Base-by-base conservation (phyloP, 2,888 invertebrate genomes). In the Amiota mariae region DNA sequence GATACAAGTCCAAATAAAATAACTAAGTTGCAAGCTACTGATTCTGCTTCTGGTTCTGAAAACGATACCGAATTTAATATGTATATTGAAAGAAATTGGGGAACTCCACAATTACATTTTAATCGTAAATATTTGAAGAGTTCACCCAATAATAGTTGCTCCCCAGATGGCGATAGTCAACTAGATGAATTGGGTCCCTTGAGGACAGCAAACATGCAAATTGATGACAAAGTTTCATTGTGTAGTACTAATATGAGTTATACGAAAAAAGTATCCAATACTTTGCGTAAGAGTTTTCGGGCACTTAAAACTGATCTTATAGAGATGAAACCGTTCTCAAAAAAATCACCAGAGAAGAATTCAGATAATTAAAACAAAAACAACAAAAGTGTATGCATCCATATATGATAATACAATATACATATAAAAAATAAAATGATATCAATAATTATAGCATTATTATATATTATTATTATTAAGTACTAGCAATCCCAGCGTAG, bases 31-130 rank as follows among this genome's bases (percentile, higher is more conserved):
- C 72, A 75, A 63, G 70, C 10, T 47, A 64, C 59, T 36, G 6
- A 70, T 72, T 12, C 51, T 71, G 72, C 77, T 67, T 79, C 78
- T 48, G 80, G 84, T 20, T 79, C 81, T 1, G 88, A 87, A 24
- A 83, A 80, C 67, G 83, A 82, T 80, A 78, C 78, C 20, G 85
- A 85, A 73, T 81, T 82, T 63, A 36, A 9, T 70, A 80, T 79
- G 2, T 79, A 77, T 51, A 80, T 87, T 46, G 87, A 84, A 48
- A 88, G 88, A 49, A 89, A 88, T 49, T 89, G 89, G 89, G 88
- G 89, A 36, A 89, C 89, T 11, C 89, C 89, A 3, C 89, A 88
- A 68, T 61, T 89, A 79, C 85, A 89, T 72, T 89, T 89, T 63
- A 89, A 89, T 80, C 84, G 89, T n/a, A 89, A 89, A 75, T 89